phyloP scores from a whole-genome alignment of 2,113 vertebrate genomes.

The Notothenia rossii region DNA sequence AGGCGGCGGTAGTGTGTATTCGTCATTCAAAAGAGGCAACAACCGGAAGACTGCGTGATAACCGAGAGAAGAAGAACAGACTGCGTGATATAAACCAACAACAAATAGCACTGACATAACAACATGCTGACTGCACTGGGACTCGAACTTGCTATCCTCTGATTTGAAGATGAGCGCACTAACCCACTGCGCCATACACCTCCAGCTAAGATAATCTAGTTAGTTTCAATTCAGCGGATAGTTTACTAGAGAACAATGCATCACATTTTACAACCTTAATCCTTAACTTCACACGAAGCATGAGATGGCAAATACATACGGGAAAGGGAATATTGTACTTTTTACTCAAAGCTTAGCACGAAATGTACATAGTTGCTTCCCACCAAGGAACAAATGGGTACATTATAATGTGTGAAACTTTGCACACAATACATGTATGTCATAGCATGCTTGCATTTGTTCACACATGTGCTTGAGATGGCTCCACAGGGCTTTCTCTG shows the following conservation, averaged over 20 bases:
- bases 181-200: no score
- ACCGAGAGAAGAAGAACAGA: no score
- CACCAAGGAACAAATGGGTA: not conserved
- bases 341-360: not conserved
- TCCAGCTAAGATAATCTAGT: no score
- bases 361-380: not conserved
- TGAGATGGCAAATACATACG: not conserved
- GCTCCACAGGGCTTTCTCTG: slow-evolving; percentile 40
- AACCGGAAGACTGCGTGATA: no score
- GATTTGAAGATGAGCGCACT: no score
- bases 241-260: not conserved
- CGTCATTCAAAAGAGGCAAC: no score
- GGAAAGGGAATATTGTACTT: not conserved
- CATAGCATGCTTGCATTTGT: slow-evolving; percentile 27
- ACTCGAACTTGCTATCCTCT: no score
- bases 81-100: no score
- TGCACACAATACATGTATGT: slow-evolving; percentile 30
- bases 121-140: no score
- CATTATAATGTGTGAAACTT: not conserved
- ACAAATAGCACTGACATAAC: no score
- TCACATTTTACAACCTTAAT: not conserved
- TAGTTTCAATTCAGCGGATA: not conserved
- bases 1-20: no score
- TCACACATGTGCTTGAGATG: slow-evolving; percentile 61
- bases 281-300: not conserved